These are phyloP conservation scores for Phacellophora camtschatica DNA, from an alignment of 30 jellyfish, hydroid and myxozoan species.

Conservation along the genomic window DNA sequence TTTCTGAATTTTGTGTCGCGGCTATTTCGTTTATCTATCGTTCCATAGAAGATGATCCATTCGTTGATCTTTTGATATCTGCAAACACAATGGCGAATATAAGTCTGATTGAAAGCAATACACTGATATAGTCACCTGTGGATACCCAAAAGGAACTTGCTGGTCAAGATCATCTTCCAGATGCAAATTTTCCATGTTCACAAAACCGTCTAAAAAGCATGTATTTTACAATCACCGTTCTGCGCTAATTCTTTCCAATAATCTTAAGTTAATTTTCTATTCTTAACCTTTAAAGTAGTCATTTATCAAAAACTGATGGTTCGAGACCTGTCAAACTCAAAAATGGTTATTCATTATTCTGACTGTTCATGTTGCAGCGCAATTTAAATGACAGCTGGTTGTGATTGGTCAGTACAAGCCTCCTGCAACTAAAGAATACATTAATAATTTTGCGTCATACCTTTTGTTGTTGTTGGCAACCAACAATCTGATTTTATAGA, in stretches of 20 bases:
- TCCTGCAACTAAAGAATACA: neutral
- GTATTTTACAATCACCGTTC: no score
- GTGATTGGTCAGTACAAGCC: neutral
- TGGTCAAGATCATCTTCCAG: neutral
- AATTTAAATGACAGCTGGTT: neutral
- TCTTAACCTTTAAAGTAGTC: no score
- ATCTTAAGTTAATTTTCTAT: no score
- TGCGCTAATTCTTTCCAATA: no score
- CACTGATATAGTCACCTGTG: neutral
- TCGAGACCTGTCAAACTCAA: neutral
- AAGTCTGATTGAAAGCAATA: neutral
- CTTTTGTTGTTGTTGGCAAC: neutral
- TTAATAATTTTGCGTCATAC: no score
- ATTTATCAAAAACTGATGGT: no score
- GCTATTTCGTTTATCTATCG: no score
- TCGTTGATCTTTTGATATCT: no score
- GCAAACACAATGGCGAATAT: neutral
- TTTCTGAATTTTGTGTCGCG: no score
- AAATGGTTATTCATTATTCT: neutral
- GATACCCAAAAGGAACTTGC: neutral
- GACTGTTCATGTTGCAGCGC: neutral
- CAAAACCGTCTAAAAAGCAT: neutral
- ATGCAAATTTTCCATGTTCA: neutral
- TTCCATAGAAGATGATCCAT: neutral
- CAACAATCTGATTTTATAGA: no score